These are phyloP conservation scores for Peribatodes rhomboidaria DNA, from an alignment of 2,888 invertebrate species.

Conservation along the genomic window DNA sequence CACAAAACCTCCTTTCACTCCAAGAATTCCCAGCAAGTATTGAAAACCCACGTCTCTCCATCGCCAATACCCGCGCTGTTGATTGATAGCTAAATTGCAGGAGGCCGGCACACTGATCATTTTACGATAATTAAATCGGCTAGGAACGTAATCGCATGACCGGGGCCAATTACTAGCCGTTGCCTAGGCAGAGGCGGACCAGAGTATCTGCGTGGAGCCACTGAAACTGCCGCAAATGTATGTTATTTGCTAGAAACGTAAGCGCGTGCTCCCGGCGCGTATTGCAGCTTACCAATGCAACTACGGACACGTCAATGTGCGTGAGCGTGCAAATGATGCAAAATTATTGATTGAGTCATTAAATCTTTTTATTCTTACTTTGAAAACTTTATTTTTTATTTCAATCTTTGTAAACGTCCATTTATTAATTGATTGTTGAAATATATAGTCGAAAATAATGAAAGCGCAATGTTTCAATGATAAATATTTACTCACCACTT, in stretches of 20 bases:
- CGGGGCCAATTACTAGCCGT: constrained; percentile 79
- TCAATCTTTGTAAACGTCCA: no score
- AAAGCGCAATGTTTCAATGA: no score
- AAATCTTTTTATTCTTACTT: no score
- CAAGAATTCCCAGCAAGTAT: constrained; percentile 57
- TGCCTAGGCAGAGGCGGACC: constrained; percentile 81
- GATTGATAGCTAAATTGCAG: constrained; percentile 86
- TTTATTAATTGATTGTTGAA: no score
- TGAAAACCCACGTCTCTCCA: constrained; percentile 67
- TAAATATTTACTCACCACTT: no score
- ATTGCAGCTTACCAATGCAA: constrained; percentile 26
- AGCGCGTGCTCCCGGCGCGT: constrained; percentile 69
- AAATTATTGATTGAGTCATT: constrained; percentile 19
- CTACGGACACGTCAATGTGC: constrained; percentile 49
- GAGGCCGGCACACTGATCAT: constrained; percentile 83
- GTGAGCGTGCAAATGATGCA: constrained; percentile 45
- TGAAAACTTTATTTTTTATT: no score
- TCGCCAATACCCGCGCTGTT: constrained; percentile 68
- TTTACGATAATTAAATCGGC: constrained; percentile 85
- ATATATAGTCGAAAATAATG: no score
- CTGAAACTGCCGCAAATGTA: constrained; percentile 74
- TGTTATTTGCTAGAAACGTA: constrained; percentile 80
- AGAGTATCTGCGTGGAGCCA: constrained; percentile 59
- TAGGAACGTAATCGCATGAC: constrained; percentile 86
- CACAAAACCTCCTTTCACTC: constrained; percentile 61